Percentiles rank a stretch among this genome's conserved stretches.
Evolutionary conservation across 2,888 invertebrate genomes (phyloP).

Genomic region (Sinhomidia bicolor): DNA sequence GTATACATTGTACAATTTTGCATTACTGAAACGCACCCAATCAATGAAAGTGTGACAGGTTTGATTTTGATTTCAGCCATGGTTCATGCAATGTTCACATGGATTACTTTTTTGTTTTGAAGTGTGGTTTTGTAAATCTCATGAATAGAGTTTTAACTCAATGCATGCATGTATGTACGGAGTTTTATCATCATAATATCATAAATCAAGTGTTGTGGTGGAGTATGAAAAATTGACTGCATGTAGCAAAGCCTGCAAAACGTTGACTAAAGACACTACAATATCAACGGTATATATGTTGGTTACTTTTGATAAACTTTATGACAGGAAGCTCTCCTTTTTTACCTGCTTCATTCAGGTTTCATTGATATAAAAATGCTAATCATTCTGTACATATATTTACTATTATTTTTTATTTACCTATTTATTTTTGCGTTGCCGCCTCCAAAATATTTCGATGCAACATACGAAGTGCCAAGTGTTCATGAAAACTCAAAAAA

Average conservation of each 20-base stretch:
- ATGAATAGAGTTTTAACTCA: too few species aligned
- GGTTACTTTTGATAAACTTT: background rate
- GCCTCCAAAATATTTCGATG: too few species aligned
- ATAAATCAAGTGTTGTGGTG: too few species aligned
- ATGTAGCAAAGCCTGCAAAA: conserved; percentile 21
- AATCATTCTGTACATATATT: too few species aligned
- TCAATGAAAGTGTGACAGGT: conserved; percentile 17
- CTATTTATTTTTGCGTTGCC: too few species aligned
- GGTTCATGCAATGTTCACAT: background rate
- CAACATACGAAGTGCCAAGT: too few species aligned
- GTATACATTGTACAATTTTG: too few species aligned
- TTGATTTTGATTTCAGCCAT: background rate
- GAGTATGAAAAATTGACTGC: background rate
- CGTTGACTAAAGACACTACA: background rate
- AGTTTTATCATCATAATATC: too few species aligned
- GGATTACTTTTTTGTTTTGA: background rate
- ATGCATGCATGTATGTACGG: too few species aligned
- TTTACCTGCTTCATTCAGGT: background rate
- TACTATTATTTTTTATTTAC: background rate
- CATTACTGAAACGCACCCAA: background rate
- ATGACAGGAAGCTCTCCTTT: background rate
- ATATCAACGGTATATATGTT: too few species aligned
- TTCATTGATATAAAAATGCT: background rate
- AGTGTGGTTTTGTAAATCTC: background rate
- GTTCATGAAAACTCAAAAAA: too few species aligned